Base-by-base conservation (phyloP, 2,113 vertebrate species). In the Rhabdornis inornatus region DNA sequence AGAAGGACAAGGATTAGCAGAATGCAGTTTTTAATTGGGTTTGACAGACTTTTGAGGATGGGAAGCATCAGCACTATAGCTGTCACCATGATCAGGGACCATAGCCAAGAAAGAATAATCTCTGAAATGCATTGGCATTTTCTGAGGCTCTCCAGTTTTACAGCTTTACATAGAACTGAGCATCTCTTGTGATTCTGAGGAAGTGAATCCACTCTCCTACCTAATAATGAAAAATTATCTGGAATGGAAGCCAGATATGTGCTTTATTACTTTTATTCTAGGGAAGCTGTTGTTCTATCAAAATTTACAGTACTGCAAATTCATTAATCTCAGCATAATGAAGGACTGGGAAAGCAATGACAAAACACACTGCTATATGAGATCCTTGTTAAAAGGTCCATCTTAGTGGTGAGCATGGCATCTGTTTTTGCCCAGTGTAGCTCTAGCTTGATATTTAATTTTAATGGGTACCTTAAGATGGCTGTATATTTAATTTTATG, bases 21-120 rank as follows among this genome's bases (percentile, higher is more conserved):
- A 94, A 90, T 59, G 59, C 21, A 61, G 16, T 55, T 91, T 92
- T 94, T 85, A 89, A 72, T 79, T 92, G 42, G 3, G 9, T 87
- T 91, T 94, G 91, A 95, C 78, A 95, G 91, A 20, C 37, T 89
- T 92, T 33, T 76, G 78, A 89, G 66, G 76, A 94, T 15, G 7
- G 70, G 69, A 95, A 94, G 49, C 57, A 87, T 85, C 74, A 82
- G 28, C 40, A 65, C 23, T 61, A 79, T 87, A 87, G n/a, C 37
- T 89, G 74, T 92, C 87, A 72, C 50, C 42, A 11, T 31, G 27
- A 53, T 87, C 82, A 90, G 57, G 27, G 59, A 90, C 75, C 50
- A 83, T 3, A 83, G 57, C 50, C 84, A 90, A 56, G 65, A 76
- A 94, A 76, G 19, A n/a, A 20, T 28, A 47, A 59, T 61, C 33